These are phyloP conservation scores for Globia sparganii DNA, from an alignment of 2,888 invertebrate species.

Conservation along the genomic window DNA sequence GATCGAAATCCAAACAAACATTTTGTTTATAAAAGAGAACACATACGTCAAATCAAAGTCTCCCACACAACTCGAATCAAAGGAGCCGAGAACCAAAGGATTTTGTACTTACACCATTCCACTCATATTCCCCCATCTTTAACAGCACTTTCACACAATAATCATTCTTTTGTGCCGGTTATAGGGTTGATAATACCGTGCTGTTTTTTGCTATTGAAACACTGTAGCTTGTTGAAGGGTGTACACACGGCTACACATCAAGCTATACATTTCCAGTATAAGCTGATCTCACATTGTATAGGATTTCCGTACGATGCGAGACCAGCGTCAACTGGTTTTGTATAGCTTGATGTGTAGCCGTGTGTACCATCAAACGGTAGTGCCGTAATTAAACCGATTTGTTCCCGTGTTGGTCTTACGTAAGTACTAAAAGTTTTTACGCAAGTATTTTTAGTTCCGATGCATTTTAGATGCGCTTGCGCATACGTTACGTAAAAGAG, in stretches of 20 bases:
- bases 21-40: constrained; percentile 59
- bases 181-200: constrained; percentile 23
- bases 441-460: constrained; percentile 41
- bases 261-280: no score
- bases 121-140: constrained; percentile 12
- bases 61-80: constrained; percentile 70
- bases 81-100: constrained; percentile 74
- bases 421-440: constrained; percentile 47
- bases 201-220: neutral
- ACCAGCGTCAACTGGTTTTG: no score
- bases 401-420: constrained; percentile 47
- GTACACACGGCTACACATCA: no score
- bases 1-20: constrained; percentile 56
- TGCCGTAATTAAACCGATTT: constrained; percentile 62
- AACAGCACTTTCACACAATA: constrained; percentile 2
- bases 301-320: no score
- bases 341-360: no score
- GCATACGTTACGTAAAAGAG: neutral
- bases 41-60: constrained; percentile 68
- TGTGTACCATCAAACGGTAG: constrained; percentile 71
- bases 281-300: no score
- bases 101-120: constrained; percentile 39
- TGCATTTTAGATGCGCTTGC: constrained; percentile 21
- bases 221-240: constrained; percentile 33
- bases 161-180: rapidly evolving